Evolutionary conservation across 2,888 invertebrate genomes (phyloP), one percentile per base, ranked within the genome.

Genomic region (Caenorhabditis zanzibari): DNA sequence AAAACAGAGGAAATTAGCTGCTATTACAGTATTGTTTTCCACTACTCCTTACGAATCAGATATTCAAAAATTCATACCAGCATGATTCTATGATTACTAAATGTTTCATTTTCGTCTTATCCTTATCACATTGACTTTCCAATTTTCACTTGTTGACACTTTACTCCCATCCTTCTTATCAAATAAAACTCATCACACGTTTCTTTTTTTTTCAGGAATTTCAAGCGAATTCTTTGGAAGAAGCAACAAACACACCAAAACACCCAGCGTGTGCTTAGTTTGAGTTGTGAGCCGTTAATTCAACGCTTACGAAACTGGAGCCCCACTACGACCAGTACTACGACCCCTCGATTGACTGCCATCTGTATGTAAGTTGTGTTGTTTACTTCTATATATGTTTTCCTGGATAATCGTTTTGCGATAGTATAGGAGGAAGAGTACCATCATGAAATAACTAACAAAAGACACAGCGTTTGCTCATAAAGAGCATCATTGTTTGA

Each of bases 331-430:
- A 77, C 54, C 69, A 77, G 63, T 77, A 77, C 63, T 77, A 69
- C 59, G 38, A 77, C 32, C 69, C 77, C 0, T 32, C 47, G 32
- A 54, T 63, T 63, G 77, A 77, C 69, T 69, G 77, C 77, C 77
- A 77, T 69, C 77, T 77, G 77, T 77, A 77, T 77, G 77, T 77
- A 77, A 77, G 77, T 77, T 54, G 76, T 76, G 76, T 66, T 68
- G 68, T 61, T 59, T 63, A 59, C 41, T 16, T 41, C 26, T 19
- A 38, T 26, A 24, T 28, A 24, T 28, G 0, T 24, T 73, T 16
- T 6, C 14, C 28, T 32, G 19, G 19, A 4, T 26, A 35, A 61
- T 16, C 3, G 26, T 24, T 28, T 47, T n/a, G 9, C 16, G 26
- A 41, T 35, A n/a, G 4, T 28, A 5, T 58, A 32, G 32, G 32